A percentile compares a stretch with the other conserved stretches of the same genome.
Conservation (phyloP, 2,888 invertebrate species). For the Bombylius major region DNA sequence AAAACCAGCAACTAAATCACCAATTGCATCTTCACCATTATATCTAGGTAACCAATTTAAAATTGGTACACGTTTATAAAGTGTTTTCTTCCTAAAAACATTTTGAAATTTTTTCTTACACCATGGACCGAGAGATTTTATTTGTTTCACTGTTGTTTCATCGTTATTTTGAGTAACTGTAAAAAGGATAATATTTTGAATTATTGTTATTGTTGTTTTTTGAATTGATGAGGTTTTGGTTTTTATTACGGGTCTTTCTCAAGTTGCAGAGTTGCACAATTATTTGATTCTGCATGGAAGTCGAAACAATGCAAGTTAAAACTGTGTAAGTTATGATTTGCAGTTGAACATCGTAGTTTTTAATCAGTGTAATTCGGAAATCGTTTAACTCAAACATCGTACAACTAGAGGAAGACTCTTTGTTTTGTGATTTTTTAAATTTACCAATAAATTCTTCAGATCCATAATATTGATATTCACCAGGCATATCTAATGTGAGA, state of each 20-base stretch:
- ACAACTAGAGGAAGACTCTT: too few relatives aligned
- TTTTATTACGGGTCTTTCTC: too few relatives aligned
- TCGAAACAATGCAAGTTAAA: too few relatives aligned
- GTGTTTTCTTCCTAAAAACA: constrained; percentile 52
- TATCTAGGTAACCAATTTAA: constrained; percentile 70
- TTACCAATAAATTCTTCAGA: constrained; percentile 23
- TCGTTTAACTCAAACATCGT: too few relatives aligned
- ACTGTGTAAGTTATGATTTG: too few relatives aligned
- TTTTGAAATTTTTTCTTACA: constrained; percentile 36
- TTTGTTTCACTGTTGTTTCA: constrained; percentile 21
- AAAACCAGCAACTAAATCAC: constrained; percentile 81
- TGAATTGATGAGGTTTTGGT: not conserved
- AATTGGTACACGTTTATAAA: constrained; percentile 64
- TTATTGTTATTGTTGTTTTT: not conserved
- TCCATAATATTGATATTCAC: constrained; percentile 28
- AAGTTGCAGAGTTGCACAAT: too few relatives aligned
- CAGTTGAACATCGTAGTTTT: too few relatives aligned
- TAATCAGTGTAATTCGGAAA: too few relatives aligned
- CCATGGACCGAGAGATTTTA: constrained; percentile 22
- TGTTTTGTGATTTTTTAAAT: not conserved
- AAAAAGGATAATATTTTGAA: constrained; percentile 11
- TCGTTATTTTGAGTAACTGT: constrained; percentile 39
- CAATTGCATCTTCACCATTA: constrained; percentile 56
- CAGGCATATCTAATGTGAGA: constrained; percentile 31
- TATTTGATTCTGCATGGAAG: too few relatives aligned